These are phyloP conservation scores for Enteromius argenteus DNA, from an alignment of 2,797 vertebrate genomes.

Conservation along the genomic window DNA sequence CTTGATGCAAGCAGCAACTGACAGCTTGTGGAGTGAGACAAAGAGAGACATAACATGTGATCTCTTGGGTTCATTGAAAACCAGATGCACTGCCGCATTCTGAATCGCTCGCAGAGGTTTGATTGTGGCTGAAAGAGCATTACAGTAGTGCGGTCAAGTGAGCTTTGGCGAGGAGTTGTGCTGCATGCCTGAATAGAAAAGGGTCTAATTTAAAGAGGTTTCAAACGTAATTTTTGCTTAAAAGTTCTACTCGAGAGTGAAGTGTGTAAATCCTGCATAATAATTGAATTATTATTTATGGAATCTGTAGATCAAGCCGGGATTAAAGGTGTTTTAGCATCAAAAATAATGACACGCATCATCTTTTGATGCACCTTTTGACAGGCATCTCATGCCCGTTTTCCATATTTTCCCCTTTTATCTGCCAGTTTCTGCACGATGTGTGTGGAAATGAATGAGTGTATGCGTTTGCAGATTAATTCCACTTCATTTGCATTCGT, in stretches of 20 bases:
- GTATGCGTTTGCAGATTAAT: constrained; percentile 16
- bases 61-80: constrained; percentile 28
- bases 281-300: neutral
- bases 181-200: neutral
- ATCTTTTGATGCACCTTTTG: constrained; percentile 19
- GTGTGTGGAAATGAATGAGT: constrained; percentile 13
- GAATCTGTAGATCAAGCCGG: neutral
- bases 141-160: neutral
- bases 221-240: neutral
- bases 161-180: neutral
- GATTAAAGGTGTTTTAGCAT: constrained; percentile 5
- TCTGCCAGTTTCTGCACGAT: neutral
- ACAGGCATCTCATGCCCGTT: constrained; percentile 19
- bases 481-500: constrained; percentile 40
- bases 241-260: neutral
- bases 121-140: constrained; percentile 14
- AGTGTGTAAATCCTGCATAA: neutral
- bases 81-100: constrained; percentile 8
- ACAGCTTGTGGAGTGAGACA: constrained; percentile 18
- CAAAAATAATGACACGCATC: neutral
- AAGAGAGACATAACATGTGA: neutral
- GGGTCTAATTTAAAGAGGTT: neutral
- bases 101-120: constrained; percentile 5
- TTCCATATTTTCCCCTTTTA: neutral
- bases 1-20: constrained; percentile 23